These are phyloP conservation scores for Austrofundulus limnaeus DNA, from an alignment of 2,113 vertebrate genomes.

Conservation along the genomic window DNA sequence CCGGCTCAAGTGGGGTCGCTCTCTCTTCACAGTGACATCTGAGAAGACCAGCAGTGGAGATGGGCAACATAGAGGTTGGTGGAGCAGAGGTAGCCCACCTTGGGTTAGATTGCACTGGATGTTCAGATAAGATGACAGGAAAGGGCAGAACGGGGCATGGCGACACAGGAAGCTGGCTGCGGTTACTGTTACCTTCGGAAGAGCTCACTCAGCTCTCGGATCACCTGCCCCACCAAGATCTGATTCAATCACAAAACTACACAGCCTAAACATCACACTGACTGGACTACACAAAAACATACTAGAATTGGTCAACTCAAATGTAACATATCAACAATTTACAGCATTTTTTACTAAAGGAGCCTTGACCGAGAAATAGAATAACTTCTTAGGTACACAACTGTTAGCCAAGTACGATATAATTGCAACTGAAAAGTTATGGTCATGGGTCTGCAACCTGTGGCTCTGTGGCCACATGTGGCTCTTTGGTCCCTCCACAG, in stretches of 20 bases:
- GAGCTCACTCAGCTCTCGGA: conserved; percentile 70
- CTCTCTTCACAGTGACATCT: conserved; percentile 59
- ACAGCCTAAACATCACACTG: conserved; percentile 13
- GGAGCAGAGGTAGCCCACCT: conserved; percentile 30
- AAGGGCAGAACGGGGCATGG: conserved; percentile 45
- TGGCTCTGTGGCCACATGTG: too few relatives aligned
- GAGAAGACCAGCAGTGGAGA: conserved; percentile 51
- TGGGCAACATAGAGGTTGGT: conserved; percentile 34
- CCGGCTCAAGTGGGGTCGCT: conserved; percentile 40
- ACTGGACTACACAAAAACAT: not conserved
- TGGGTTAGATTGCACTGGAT: conserved; percentile 62
- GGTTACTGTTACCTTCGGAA: conserved; percentile 65
- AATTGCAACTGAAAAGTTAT: too few relatives aligned
- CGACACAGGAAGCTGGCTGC: conserved; percentile 24
- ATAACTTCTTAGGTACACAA: too few relatives aligned
- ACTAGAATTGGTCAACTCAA: not conserved
- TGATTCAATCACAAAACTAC: conserved; percentile 11
- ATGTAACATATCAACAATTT: not conserved
- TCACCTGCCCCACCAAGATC: conserved; percentile 59
- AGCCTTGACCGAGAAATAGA: too few relatives aligned
- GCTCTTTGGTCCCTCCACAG: too few relatives aligned
- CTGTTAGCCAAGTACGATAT: too few relatives aligned
- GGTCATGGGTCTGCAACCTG: too few relatives aligned
- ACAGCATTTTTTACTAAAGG: too few relatives aligned
- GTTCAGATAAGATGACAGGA: conserved; percentile 70